Conservation (phyloP, 2,797 vertebrate genomes). For the Prionace glauca region DNA sequence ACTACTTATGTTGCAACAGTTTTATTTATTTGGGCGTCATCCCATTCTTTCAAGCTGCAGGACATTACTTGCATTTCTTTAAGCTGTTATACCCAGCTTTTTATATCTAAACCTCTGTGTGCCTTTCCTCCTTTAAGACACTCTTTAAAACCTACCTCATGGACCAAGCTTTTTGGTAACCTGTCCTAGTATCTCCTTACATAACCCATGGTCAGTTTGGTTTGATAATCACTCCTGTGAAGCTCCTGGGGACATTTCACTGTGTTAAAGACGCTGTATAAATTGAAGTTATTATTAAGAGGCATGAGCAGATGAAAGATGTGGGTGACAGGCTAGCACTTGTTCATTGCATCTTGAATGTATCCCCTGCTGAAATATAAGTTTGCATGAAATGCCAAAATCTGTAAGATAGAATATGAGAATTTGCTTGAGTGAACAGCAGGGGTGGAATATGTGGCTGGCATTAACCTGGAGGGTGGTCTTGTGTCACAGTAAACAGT, state of each 20-base stretch:
- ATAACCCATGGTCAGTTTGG: background rate
- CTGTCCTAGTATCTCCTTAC: background rate
- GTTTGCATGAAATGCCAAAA: background rate
- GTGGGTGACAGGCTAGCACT: background rate
- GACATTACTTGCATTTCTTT: background rate
- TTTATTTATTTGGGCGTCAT: background rate
- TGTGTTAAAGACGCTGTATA: background rate
- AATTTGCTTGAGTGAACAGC: background rate
- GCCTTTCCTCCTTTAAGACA: background rate
- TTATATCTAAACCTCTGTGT: background rate
- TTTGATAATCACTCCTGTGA: background rate
- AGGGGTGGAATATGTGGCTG: background rate
- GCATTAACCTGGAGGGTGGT: background rate
- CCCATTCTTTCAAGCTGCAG: background rate
- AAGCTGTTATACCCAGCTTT: background rate
- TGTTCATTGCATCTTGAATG: conserved; percentile 3
- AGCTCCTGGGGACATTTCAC: background rate
- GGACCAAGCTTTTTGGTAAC: background rate
- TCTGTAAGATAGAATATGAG: background rate
- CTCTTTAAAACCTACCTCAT: background rate
- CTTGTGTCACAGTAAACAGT: background rate
- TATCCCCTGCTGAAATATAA: background rate
- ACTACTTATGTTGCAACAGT: background rate
- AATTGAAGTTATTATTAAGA: background rate
- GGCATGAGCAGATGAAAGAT: background rate